Conservation (phyloP, 2,113 vertebrate genomes). For the Alouatta palliata region DNA sequence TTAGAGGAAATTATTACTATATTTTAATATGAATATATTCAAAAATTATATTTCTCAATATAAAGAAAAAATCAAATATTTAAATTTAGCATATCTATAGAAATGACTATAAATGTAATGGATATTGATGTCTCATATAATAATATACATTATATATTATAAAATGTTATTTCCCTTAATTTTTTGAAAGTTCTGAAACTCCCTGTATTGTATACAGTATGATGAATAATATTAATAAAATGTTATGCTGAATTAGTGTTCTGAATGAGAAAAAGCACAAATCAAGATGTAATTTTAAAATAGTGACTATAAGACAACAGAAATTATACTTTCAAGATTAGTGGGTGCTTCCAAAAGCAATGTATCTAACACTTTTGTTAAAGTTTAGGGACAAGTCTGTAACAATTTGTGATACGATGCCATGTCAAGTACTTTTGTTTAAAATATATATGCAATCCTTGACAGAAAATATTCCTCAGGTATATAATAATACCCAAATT, state of each 20-base stretch:
- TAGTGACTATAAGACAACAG: not conserved
- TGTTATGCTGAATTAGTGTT: not conserved
- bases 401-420: not conserved
- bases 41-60: not conserved
- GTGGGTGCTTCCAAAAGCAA: not conserved
- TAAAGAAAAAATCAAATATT: not conserved
- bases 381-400: not conserved
- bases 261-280: not conserved
- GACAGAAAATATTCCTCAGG: not conserved
- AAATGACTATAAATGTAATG: not conserved
- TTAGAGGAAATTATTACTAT: not conserved
- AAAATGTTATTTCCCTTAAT: not conserved
- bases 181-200: not conserved
- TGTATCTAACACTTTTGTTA: not conserved
- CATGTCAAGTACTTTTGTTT: not conserved
- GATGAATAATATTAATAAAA: not conserved
- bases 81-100: not conserved
- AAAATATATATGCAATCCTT: not conserved
- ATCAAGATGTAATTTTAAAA: not conserved
- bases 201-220: not conserved
- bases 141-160: not conserved
- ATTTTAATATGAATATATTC: not conserved
- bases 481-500: not conserved
- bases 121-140: not conserved
- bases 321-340: not conserved